A percentile compares a stretch with the other conserved stretches of the same genome.
Evolutionary conservation across 2,797 vertebrate genomes (phyloP).

Genomic region (Sebastes matsubarae): DNA sequence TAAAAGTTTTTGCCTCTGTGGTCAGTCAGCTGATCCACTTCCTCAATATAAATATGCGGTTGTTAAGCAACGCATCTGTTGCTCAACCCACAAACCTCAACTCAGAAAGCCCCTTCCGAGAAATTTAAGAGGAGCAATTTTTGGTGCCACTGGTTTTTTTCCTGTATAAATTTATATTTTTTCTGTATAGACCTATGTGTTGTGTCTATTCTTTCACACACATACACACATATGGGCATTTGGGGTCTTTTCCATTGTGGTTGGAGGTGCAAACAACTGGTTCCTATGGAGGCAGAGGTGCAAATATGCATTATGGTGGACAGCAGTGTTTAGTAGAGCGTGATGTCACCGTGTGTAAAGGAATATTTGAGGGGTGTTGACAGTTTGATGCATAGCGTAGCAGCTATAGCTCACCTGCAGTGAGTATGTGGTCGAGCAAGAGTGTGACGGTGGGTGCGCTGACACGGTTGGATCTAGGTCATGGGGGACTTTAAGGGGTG

Average conservation of each 20-base stretch:
- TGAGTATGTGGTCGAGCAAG: not conserved
- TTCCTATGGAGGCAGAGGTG: no score
- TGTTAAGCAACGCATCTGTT: no score
- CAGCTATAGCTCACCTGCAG: not conserved
- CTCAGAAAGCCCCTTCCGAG: not conserved
- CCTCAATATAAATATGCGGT: not conserved
- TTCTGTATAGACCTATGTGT: not conserved
- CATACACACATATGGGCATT: no score
- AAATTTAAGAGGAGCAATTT: not conserved
- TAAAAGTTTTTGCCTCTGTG: no score
- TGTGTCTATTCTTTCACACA: no score
- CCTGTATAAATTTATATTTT: not conserved
- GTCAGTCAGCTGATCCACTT: not conserved
- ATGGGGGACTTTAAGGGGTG: not conserved
- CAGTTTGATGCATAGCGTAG: not conserved
- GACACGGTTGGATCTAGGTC: not conserved
- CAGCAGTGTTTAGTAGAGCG: no score
- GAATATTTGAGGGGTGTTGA: not conserved
- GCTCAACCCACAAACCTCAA: not conserved
- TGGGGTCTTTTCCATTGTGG: no score
- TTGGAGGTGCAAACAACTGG: no score
- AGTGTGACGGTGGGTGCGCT: not conserved
- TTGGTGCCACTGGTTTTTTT: not conserved
- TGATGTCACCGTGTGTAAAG: no score
- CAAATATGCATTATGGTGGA: no score